A percentile compares a stretch with the other conserved stretches of the same genome.
Conservation (phyloP, 2,113 vertebrate species). For the Takifugu flavidus region DNA sequence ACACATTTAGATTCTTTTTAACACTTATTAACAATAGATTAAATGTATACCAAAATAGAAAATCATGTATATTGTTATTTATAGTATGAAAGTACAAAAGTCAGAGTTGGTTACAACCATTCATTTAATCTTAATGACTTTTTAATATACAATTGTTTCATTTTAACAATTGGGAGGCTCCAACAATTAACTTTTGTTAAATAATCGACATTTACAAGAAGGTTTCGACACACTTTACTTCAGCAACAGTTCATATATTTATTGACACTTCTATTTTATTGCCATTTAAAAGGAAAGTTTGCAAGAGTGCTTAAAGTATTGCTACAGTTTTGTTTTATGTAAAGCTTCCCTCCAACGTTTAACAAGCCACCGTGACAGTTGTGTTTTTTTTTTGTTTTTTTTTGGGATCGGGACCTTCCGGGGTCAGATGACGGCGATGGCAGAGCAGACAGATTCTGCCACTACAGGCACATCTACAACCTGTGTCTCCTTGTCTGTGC, state of each 20-base stretch:
- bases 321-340: slow-evolving; percentile 68
- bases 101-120: slow-evolving; percentile 31
- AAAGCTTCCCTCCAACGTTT: slow-evolving; percentile 37
- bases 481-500: slow-evolving; percentile 21
- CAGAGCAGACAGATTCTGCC: slow-evolving; percentile 41
- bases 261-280: slow-evolving; percentile 75
- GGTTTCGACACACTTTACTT: slow-evolving; percentile 44
- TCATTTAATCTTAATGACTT: slow-evolving; percentile 52
- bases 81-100: not conserved
- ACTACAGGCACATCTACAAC: slow-evolving; percentile 34
- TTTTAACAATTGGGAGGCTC: slow-evolving; percentile 53
- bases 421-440: not conserved
- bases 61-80: not conserved
- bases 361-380: slow-evolving; percentile 34
- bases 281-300: slow-evolving; percentile 72
- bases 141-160: slow-evolving; percentile 31
- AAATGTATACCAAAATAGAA: no score
- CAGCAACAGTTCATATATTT: slow-evolving; percentile 68
- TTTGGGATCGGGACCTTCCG: no score
- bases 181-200: slow-evolving; percentile 42
- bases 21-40: no score
- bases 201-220: slow-evolving; percentile 63
- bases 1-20: no score
- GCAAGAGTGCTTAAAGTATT: slow-evolving; percentile 75
- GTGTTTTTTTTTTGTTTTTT: slow-evolving; percentile 17